phyloP scores from a whole-genome alignment of 2,113 vertebrate species.

The Anhinga anhinga region DNA sequence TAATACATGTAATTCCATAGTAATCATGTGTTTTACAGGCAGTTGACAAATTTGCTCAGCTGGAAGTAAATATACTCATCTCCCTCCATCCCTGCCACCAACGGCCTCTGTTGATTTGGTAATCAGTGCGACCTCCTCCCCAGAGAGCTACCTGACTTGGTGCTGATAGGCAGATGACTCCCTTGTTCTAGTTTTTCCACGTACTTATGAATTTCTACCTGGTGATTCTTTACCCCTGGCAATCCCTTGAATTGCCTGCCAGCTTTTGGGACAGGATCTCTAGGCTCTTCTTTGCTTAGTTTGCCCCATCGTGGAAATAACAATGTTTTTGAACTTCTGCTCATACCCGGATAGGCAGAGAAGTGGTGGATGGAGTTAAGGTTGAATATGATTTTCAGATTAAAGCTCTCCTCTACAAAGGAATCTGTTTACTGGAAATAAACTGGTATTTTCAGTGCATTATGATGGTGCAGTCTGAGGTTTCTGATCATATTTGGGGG shows the following conservation, averaged over 20 bases:
- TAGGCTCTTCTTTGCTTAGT: neutral
- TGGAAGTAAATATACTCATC: neutral
- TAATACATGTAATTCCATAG: slow-evolving; percentile 51
- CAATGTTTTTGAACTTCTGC: neutral
- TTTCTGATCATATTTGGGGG: neutral
- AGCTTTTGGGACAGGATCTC: neutral
- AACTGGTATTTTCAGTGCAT: neutral
- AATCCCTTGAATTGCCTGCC: neutral
- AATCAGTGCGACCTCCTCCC: slow-evolving; percentile 22
- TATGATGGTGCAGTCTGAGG: neutral
- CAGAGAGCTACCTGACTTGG: slow-evolving; percentile 35
- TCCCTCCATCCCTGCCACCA: neutral
- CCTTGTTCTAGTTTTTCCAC: neutral
- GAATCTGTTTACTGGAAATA: neutral
- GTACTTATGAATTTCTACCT: neutral
- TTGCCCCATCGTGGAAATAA: neutral
- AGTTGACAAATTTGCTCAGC: slow-evolving; percentile 46
- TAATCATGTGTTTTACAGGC: slow-evolving; percentile 47
- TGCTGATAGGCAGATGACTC: slow-evolving; percentile 43
- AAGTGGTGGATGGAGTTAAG: neutral
- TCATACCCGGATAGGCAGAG: neutral
- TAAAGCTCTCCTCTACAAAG: neutral
- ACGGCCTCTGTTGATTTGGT: neutral
- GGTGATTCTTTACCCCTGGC: neutral
- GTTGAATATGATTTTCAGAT: neutral